A percentile compares a stretch with the other conserved stretches of the same genome.
Conservation (phyloP, 2,113 vertebrate genomes). For the Laterallus jamaicensis region DNA sequence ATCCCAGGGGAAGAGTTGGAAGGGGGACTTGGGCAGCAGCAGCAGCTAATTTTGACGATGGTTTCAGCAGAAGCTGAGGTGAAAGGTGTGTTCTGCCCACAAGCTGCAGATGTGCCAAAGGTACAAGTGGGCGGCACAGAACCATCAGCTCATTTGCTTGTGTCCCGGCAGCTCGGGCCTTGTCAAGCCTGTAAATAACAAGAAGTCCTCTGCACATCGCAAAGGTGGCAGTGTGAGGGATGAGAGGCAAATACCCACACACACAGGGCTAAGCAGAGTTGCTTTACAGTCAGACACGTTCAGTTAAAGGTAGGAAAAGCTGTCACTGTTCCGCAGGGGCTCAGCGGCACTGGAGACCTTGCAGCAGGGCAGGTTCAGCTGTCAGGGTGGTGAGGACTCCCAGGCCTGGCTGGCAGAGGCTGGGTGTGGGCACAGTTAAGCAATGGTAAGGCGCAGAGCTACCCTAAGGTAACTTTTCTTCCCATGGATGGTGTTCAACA, state of each 20-base stretch:
- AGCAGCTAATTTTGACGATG: background rate
- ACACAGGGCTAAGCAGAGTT: background rate
- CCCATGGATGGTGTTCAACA: background rate
- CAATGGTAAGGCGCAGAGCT: background rate
- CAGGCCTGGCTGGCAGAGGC: background rate
- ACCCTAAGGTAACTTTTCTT: background rate
- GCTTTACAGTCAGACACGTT: background rate
- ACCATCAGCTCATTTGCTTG: accelerated
- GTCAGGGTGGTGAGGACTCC: accelerated
- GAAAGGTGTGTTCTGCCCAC: background rate
- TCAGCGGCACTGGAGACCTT: background rate
- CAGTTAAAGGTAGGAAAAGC: background rate
- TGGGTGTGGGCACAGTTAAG: accelerated
- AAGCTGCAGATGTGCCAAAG: background rate
- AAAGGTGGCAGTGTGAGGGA: background rate
- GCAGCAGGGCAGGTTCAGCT: background rate
- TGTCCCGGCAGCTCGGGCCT: accelerated
- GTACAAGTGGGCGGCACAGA: background rate
- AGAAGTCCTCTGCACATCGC: background rate
- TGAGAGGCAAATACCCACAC: background rate
- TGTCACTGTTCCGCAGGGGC: accelerated
- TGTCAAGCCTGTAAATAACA: background rate
- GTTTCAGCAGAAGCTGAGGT: background rate
- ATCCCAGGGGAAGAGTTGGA: background rate
- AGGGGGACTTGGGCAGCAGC: background rate